phyloP scores from a whole-genome alignment of 2,113 vertebrate genomes.

The Trinectes maculatus region DNA sequence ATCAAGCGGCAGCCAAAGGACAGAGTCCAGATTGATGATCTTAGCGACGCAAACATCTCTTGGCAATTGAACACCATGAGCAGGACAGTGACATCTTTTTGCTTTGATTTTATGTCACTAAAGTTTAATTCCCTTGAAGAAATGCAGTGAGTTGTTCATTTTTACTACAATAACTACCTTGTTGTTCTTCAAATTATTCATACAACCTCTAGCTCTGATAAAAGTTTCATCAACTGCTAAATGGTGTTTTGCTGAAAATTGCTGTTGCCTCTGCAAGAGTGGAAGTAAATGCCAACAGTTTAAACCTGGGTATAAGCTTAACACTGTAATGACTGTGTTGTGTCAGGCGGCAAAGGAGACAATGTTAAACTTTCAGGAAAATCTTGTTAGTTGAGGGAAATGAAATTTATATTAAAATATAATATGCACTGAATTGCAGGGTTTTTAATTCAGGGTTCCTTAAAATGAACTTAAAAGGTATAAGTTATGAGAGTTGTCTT shows the following conservation, averaged over 20 bases:
- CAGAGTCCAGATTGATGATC: constrained; percentile 37
- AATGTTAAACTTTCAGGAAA: not conserved
- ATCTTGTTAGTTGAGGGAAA: not conserved
- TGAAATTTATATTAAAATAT: not conserved
- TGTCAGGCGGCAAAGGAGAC: not conserved
- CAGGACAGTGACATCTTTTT: constrained; percentile 1
- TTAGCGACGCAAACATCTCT: constrained; percentile 28
- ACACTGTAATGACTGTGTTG: not conserved
- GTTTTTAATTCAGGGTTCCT: not conserved
- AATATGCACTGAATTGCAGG: not conserved
- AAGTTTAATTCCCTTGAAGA: constrained; percentile 11
- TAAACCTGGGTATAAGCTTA: not conserved
- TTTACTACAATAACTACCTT: not conserved
- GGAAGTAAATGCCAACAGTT: not conserved
- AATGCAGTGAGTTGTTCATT: not conserved
- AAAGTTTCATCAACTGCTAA: not conserved
- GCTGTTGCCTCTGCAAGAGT: not conserved
- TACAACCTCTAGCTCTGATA: not conserved
- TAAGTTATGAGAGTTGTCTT: too few species aligned
- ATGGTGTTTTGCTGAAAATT: not conserved
- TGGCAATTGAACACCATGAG: constrained; percentile 1
- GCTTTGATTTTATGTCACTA: constrained; percentile 34
- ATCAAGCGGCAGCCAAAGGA: constrained; percentile 18
- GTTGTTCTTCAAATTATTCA: constrained; percentile 9
- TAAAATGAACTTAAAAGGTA: too few species aligned